Evolutionary conservation across 1,140 invertebrate genomes (phyloP).

Genomic region (Yoshiicerus persimilis): DNA sequence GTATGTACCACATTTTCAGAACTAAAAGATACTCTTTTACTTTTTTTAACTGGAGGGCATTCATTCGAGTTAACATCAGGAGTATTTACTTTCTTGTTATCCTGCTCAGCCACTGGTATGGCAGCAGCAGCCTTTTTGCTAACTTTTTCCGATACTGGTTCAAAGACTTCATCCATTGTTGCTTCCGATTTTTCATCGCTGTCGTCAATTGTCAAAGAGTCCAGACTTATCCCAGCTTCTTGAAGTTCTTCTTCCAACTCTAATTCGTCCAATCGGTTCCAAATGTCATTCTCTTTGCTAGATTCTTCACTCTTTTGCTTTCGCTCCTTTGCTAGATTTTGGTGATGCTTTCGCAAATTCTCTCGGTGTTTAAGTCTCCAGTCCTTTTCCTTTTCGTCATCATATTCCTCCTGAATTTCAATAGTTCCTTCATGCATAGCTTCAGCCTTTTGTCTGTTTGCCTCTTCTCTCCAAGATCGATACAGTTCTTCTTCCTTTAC

Average conservation of each 20-base stretch:
- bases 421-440: slow-evolving; percentile 53
- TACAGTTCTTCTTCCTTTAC: slow-evolving; percentile 57
- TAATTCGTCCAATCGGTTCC: slow-evolving; percentile 58
- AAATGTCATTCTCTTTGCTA: slow-evolving; percentile 55
- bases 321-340: slow-evolving; percentile 55
- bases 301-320: slow-evolving; percentile 50
- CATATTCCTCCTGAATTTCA: slow-evolving; percentile 61
- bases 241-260: slow-evolving; percentile 60
- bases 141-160: neutral
- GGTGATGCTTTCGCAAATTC: slow-evolving; percentile 57
- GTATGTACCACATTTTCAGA: neutral
- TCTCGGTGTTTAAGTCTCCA: slow-evolving; percentile 61
- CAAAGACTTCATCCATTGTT: neutral
- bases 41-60: neutral
- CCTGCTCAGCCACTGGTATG: no score
- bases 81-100: neutral
- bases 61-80: neutral
- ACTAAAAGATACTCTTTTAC: neutral
- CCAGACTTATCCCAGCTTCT: slow-evolving; percentile 53
- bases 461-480: slow-evolving; percentile 55
- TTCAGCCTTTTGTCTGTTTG: slow-evolving; percentile 51
- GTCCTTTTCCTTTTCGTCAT: slow-evolving; percentile 59
- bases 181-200: neutral
- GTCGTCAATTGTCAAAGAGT: slow-evolving; percentile 18
- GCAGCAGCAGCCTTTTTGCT: no score